Evolutionary conservation across 1,140 invertebrate genomes (phyloP), one percentile per base, ranked within the genome.

Genomic region (Choristoneura fumiferana): DNA sequence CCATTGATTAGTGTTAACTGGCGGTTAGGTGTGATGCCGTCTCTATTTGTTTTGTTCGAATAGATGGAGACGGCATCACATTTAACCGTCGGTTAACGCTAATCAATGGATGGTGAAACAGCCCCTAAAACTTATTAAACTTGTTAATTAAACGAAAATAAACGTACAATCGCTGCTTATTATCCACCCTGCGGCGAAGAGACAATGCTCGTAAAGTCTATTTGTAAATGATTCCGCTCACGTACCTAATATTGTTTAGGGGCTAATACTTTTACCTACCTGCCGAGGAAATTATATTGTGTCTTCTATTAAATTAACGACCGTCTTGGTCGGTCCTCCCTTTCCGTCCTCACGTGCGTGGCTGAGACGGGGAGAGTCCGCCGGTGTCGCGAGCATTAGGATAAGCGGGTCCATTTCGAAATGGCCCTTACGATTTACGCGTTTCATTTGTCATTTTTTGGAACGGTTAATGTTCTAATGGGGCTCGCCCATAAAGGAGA

Each of bases 191-290:
- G 43, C 18, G 43, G 4, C 22, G 5, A 29, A 17, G n/a, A 29
- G 14, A 49, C 40, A 49, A 29, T 33, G 22, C 43, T 33, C 58
- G 43, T 56, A 56, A 64, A 68, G 66, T 69, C 66, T 67, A 70
- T 73, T 60, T 65, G 45, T 64, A 59, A 57, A 37, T 36, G 38
- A 74, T 74, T 66, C 72, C 12, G 15, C 53, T 69, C 71, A 74
- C 69, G 71, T 74, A 69, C 8, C 58, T 68, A 71, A 74, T 74
- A 74, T 71, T 71, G 71, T 69, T 67, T 71, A 71, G 62, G 67
- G 57, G 69, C 65, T 71, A 67, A 71, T 70, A 71, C 69, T 69
- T 74, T 74, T 65, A 71, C 69, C 64, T 65, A 71, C 69, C 64
- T 69, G 67, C 49, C 55, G 54, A 39, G 63, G 36, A 62, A 61